Percentiles rank a stretch among this genome's conserved stretches.
Evolutionary conservation across 2,113 vertebrate species (phyloP).

Genomic region (Mustelus asterias): DNA sequence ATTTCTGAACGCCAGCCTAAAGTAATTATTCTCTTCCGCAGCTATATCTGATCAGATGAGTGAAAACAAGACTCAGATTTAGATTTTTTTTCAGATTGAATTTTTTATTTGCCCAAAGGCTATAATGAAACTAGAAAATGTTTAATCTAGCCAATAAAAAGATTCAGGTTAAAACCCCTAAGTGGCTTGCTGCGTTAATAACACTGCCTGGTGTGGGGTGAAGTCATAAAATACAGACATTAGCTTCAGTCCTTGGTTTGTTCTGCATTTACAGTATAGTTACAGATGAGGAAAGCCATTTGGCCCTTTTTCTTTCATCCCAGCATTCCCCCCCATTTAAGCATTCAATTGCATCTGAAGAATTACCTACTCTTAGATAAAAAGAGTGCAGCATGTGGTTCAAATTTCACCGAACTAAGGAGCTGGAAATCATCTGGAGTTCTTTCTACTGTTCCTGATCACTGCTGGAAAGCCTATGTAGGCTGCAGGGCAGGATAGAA

Average conservation of each 20-base stretch:
- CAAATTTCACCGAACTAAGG: background rate
- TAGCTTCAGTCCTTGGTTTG: background rate
- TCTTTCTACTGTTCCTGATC: background rate
- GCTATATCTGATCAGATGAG: slow-evolving; percentile 7
- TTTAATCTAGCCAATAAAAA: background rate
- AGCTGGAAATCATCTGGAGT: background rate
- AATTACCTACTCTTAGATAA: background rate
- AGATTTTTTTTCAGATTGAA: background rate
- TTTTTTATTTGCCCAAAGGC: background rate
- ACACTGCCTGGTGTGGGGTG: background rate
- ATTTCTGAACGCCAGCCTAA: slow-evolving; percentile 4
- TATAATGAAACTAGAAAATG: background rate
- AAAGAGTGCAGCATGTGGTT: background rate
- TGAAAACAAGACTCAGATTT: background rate
- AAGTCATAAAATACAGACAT: background rate
- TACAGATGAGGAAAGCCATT: background rate
- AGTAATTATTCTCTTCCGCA: background rate
- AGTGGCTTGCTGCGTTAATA: background rate
- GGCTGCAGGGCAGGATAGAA: background rate
- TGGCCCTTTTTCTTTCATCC: background rate
- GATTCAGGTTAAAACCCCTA: background rate
- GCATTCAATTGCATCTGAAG: background rate
- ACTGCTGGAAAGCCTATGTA: background rate
- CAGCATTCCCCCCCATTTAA: background rate
- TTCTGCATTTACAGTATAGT: background rate